Evolutionary conservation across 2,113 vertebrate genomes (phyloP), one percentile per base, ranked within the genome.

Genomic region (Ceyx cyanopectus): DNA sequence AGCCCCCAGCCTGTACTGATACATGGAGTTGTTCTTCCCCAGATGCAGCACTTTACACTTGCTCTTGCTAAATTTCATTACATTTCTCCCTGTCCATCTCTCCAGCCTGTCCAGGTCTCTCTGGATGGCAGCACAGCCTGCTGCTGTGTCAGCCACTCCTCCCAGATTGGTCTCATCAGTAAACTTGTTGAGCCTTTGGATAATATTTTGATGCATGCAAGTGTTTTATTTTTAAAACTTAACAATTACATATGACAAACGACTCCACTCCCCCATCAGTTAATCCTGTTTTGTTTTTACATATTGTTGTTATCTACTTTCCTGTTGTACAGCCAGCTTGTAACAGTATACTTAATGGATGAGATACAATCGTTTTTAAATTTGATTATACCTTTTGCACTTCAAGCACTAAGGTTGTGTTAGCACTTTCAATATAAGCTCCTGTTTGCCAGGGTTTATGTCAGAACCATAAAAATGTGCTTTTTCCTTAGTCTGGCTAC

Each of bases 381-480:
- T 97, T 95, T 96, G 81, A 90, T 97, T 93, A 93, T 78, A 95
- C 48, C 86, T 79, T 97, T 94, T 81, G 76, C 91, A 94, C 85
- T 88, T 89, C 60, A 97, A 83, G 75, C 90, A 87, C 70, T 94
- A 93, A 96, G 93, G 95, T 96, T 96, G 95, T 73, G 63, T 87
- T 91, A 94, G 89, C 76, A 85, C 91, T 96, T 96, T 84, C 85
- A 83, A 93, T 97, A 88, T 61, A 94, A 96, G 40, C 67, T 86
- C 75, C 73, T 91, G 34, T 69, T 91, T 91, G 85, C 82, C 82
- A 85, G 69, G 61, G 68, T 93, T 97, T 97, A 95, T 93, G 85
- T 85, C 54, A 30, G 56, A 95, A 48, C 57, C 32, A 29, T 96
- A 93, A 95, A 97, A 97, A 85, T 67, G 75, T 48, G 41, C 56